Evolutionary conservation across 2,113 vertebrate species (phyloP), one percentile per base, ranked within the genome.

Genomic region (Numenius arquata): DNA sequence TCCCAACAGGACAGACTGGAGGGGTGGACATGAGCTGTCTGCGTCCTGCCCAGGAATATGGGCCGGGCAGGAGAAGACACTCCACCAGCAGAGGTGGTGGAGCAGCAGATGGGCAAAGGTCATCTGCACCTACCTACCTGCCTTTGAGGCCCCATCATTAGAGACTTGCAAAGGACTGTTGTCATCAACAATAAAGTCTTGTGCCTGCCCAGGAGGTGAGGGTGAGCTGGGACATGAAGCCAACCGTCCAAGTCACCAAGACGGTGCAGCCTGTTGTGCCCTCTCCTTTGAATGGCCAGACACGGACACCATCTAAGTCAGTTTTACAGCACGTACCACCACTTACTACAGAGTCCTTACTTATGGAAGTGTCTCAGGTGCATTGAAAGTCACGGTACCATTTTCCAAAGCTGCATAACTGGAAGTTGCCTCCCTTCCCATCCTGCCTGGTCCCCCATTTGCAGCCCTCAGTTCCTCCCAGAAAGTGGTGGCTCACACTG

Each of bases 331-430:
- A 38, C 1, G 0, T 11, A 40, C 5, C 30, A 50, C 38, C 29
- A 27, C 56, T 41, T 9, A 25, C 2, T 45, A 14, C 66, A 56
- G n/a, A 32, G n/a, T 45, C 56, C 48, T 72, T 26, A 11, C 27
- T 21, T 19, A 8, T 3, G 15, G 14, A 68, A 34, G 3, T 0
- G 3, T 21, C 40, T 41, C 41, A 16, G 65, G 30, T 52, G 38
- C 36, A 26, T 2, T 12, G 4, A 53, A 53, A 29, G 27, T 53
- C 52, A 53, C 0, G 0, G 34, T 27, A 40, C 2, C 26, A 2
- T 34, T 71, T 50, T 75, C 34, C 34, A 41, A 92, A 81, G 56
- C 1, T 1, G 5, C 17, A 40, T 6, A 65, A 91, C 30, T 3
- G 6, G 34, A 43, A 2, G 6, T 34, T 47, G 25, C 36, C 16